A percentile compares a stretch with the other conserved stretches of the same genome.
These are phyloP conservation scores for Sebastes miniatus DNA, from an alignment of 2,797 vertebrate genomes.

Conservation along the genomic window DNA sequence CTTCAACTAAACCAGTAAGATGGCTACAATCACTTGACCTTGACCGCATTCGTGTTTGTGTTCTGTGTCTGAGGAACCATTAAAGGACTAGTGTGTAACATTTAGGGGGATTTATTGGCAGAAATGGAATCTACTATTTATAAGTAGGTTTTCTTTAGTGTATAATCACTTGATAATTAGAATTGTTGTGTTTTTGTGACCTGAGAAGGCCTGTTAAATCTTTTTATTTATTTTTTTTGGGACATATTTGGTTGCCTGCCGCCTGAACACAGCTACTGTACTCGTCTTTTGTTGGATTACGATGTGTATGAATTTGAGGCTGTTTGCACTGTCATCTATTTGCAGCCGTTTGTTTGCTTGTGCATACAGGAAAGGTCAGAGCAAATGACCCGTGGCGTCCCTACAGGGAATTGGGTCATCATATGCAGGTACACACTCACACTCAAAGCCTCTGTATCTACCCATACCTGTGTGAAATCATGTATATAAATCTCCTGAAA, in stretches of 20 bases:
- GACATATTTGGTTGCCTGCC: neutral
- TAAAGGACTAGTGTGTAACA: too few relatives aligned
- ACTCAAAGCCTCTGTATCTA: constrained; percentile 1
- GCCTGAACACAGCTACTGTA: neutral
- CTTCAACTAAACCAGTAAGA: neutral
- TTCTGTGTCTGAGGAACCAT: too few relatives aligned
- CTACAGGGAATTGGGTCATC: constrained; percentile 29
- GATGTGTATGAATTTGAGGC: constrained; percentile 17
- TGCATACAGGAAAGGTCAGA: constrained; percentile 51
- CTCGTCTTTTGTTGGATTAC: neutral
- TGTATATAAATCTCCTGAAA: constrained; percentile 16
- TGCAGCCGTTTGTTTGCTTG: constrained; percentile 49
- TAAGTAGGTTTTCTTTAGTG: too few relatives aligned
- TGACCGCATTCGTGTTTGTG: too few relatives aligned
- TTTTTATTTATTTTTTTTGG: neutral
- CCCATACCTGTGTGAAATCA: constrained; percentile 12
- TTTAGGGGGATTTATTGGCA: too few relatives aligned
- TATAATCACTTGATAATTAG: too few relatives aligned
- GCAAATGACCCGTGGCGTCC: constrained; percentile 42
- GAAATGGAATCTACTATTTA: too few relatives aligned
- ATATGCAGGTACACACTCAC: neutral
- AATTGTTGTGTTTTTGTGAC: too few relatives aligned
- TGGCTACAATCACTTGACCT: too few relatives aligned
- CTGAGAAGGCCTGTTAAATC: neutral
- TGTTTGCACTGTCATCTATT: constrained; percentile 31